Evolutionary conservation across 2,113 vertebrate genomes (phyloP).

Genomic region (Carassius auratus): DNA sequence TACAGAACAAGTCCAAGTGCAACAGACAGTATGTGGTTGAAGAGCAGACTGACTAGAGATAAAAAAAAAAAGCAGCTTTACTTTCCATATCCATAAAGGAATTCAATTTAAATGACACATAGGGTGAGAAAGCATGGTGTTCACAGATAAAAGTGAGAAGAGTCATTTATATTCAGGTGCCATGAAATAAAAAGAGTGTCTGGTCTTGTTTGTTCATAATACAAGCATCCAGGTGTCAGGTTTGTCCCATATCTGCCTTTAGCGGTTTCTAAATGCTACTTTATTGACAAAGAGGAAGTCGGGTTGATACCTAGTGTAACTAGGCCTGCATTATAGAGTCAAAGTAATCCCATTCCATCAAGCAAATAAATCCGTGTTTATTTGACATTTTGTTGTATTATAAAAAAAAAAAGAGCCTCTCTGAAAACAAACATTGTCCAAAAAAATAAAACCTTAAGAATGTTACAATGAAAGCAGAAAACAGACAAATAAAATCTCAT

Average conservation of each 20-base stretch:
- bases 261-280: not conserved
- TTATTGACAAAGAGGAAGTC: not conserved
- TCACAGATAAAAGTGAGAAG: not conserved
- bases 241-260: not conserved
- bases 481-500: too few relatives aligned
- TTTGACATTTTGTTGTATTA: not conserved
- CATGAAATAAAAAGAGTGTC: not conserved
- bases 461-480: too few relatives aligned
- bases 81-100: not conserved
- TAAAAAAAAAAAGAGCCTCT: not conserved
- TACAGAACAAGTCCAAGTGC: not conserved
- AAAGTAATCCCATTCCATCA: not conserved
- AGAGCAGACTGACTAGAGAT: not conserved
- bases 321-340: not conserved
- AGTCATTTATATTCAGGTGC: not conserved
- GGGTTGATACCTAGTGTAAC: not conserved
- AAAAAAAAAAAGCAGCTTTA: not conserved
- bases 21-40: not conserved
- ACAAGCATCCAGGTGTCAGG: not conserved
- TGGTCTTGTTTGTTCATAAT: not conserved
- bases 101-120: slow-evolving; percentile 5
- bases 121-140: not conserved
- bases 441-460: too few relatives aligned
- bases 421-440: not conserved
- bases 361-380: not conserved